Base-by-base conservation (phyloP, 1,140 invertebrate species). In the Teleogryllus occipitalis region DNA sequence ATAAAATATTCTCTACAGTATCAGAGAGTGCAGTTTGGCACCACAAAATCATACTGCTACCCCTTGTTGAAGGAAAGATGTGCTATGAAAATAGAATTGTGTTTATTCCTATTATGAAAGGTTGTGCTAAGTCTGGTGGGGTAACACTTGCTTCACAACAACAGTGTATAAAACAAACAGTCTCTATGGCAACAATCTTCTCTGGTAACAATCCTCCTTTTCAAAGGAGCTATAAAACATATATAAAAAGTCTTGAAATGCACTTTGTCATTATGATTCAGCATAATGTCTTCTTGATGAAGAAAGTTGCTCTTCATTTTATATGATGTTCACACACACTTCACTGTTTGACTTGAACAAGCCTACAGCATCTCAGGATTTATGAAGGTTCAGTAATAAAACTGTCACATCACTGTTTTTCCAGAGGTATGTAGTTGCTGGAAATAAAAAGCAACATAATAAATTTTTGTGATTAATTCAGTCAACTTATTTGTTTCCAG, bases 151-250 rank as follows among this genome's bases (percentile, higher is more conserved):
- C 54, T 65, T 65, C 10, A 65, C 54, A 65, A 65, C 54, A 65
- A 65, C 54, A 65, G 54, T 18, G 54, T 65, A 65, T 65, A 65
- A 65, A 65, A 65, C 54, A 65, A 65, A 65, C 54, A 65, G 54
- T 65, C 54, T 65, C 54, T 65, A 65, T 65, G 54, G 54, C 54
- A 65, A 65, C 54, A 65, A 65, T 65, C 54, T 65, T 65, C 54
- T 65, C 54, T 65, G 54, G 54, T 65, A 65, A 65, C 54, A 65
- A 65, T 65, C 18, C 54, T 65, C 54, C 54, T 65, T 18, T 65
- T 65, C 54, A 65, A 65, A 65, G 54, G 54, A 65, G 54, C 54
- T 65, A 65, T 65, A 65, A 65, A 65, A 65, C 54, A 65, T 65
- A 65, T 65, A 65, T 14, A 65, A 65, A 65, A 14, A 14, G 54